A percentile compares a stretch with the other conserved stretches of the same genome.
Evolutionary conservation across 2,797 vertebrate genomes (phyloP).

Genomic region (Acanthiza pusilla): DNA sequence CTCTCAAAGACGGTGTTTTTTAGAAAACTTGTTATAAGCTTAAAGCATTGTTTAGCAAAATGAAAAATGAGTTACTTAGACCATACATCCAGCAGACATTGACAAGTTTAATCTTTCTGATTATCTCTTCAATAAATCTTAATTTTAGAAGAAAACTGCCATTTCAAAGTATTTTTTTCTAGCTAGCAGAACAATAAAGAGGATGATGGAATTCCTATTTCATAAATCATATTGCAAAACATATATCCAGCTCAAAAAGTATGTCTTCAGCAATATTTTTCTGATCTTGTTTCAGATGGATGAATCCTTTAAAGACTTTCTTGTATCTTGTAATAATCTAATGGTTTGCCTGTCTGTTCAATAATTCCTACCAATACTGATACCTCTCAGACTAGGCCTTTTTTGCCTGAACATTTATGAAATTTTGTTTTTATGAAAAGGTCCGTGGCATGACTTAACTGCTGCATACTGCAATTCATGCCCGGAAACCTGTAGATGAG

Average conservation of each 20-base stretch:
- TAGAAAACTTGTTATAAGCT: neutral
- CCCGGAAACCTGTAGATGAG: neutral
- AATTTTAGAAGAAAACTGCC: conserved; percentile 35
- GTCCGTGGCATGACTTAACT: neutral
- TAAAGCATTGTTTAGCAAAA: conserved; percentile 3
- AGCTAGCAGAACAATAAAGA: conserved; percentile 3
- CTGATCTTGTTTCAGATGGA: neutral
- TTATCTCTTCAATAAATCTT: conserved; percentile 58
- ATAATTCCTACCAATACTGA: neutral
- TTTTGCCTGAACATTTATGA: neutral
- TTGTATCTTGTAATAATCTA: neutral
- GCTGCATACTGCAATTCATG: rapidly evolving
- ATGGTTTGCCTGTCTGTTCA: neutral
- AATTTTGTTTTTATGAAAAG: neutral
- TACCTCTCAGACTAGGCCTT: neutral
- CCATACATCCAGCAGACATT: neutral
- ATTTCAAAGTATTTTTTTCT: neutral
- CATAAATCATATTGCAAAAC: conserved; percentile 24
- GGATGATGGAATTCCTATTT: conserved; percentile 16
- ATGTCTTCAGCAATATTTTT: conserved; percentile 28
- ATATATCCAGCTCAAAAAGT: neutral
- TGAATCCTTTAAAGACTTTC: neutral
- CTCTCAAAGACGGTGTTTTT: neutral
- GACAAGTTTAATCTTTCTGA: conserved; percentile 45
- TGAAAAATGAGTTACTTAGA: conserved; percentile 6